Evolutionary conservation across 2,113 vertebrate genomes (phyloP), one percentile per base, ranked within the genome.

Genomic region (Myiozetetes cayanensis): DNA sequence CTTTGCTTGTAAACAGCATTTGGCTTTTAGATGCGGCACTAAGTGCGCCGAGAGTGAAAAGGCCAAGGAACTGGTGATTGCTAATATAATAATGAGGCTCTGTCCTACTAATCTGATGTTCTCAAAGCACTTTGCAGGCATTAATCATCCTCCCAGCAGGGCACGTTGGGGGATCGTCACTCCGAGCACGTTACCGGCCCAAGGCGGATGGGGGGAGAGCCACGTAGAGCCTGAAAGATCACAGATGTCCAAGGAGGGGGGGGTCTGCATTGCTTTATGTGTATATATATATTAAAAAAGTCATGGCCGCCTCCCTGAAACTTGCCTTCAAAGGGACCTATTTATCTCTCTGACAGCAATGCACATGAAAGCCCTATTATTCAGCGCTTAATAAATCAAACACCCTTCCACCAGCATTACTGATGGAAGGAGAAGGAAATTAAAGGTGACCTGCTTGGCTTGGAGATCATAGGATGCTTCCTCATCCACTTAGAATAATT

Each of bases 91-190:
- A 93, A 96, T 50, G 94, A 94, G 92, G 70, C 86, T 93, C 96
- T 96, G 96, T 78, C 93, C 92, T 62, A 23, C 94, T 96, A 96
- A 97, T 96, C 93, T 93, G 96, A 97, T 95, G 96, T 92, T 96
- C 96, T 96, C 92, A 84, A 92, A 96, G 93, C 94, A 95, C 93
- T 97, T 92, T 89, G 88, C 68, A 75, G 78, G 89, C 95, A 94
- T 97, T 91, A 93, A 96, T 91, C 85, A 85, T 59, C 53, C 56
- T 94, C 91, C 85, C 94, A 77, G 84, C 1, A 28, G 92, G 90
- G 72, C 79, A 82, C 39, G 8, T 65, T 47, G 53, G 31, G 31
- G 81, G 66, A 89, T 85, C 18, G 4, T 55, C 6, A 15, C 94
- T 80, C 58, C 0, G 0, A 93, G 78, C 53, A 23, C 5, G 12